Base-by-base conservation (phyloP, 1,140 invertebrate species). In the Ceratosolen fusciceps region DNA sequence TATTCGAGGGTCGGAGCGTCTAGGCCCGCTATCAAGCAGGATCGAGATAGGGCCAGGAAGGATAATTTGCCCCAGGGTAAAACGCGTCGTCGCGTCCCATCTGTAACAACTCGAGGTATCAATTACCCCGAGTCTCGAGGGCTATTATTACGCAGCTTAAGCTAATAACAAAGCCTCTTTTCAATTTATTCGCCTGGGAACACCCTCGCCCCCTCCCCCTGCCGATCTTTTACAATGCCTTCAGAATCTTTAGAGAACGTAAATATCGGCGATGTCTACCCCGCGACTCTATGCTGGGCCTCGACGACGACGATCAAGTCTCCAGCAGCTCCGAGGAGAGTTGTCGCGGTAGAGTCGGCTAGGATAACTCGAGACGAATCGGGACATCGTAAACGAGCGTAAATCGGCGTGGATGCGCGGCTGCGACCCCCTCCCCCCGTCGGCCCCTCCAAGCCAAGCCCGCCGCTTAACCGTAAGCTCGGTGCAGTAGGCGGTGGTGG, bases 381-480 rank as follows among this genome's bases (percentile, higher is more conserved):
- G 12, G 47, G 65, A 34, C 14, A 29, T 58, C 56, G 52, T 52
- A 52, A 62, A 65, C 68, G 39, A 72, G 62, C 68, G 76, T 78
- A 78, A 78, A 78, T 78, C 76, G 72, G 76, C 24, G n/a, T 43
- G 76, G 71, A 52, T 62, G 56, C 39, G 54, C 29, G 34, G n/a
- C n/a, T n/a, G 26, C 52, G 26, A 24, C 26, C 14, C 37, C 14
- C 34, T 12, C 39, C 37, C 9, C 49, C 49, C 9, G 5, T 21
- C 10, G 49, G n/a, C 19, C 5, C 49, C 14, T 14, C 49, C 43
- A 47, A 47, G 43, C 43, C 43, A 16, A 7, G 8, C 43, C 43
- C 8, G 16, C 43, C 7, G 16, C 7, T 16, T 47, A 7, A 47
- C 7, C 43, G 8, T n/a, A n/a, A n/a, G n/a, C n/a, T n/a, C n/a